Evolutionary conservation across 1,140 invertebrate species (phyloP).

Genomic region (Hetaerina americana): DNA sequence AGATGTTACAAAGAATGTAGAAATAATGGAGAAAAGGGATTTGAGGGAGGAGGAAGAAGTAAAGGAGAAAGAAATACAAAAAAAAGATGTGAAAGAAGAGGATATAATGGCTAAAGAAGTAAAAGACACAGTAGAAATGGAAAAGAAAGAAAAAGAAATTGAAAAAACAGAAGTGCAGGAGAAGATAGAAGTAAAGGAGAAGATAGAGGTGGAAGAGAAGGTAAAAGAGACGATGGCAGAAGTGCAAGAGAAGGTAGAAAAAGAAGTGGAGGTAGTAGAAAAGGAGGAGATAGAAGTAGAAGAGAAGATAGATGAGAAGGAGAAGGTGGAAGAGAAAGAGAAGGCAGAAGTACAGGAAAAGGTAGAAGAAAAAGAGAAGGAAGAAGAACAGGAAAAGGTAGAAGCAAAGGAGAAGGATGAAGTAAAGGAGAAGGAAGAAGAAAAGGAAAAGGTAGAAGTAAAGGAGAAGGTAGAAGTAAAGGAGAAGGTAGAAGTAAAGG

Average conservation of each 20-base stretch:
- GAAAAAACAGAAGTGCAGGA: neutral
- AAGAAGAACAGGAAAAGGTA: neutral
- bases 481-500: neutral
- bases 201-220: neutral
- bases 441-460: neutral
- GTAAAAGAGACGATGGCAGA: neutral
- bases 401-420: neutral
- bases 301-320: neutral
- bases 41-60: constrained; percentile 13
- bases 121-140: neutral
- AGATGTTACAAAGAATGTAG: no score
- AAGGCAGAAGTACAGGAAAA: neutral
- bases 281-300: neutral
- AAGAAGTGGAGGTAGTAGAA: neutral
- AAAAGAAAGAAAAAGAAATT: neutral
- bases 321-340: neutral
- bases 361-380: neutral
- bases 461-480: neutral
- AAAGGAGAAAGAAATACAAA: constrained; percentile 1
- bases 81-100: constrained; percentile 8
- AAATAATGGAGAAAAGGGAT: no score
- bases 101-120: constrained; percentile 10
- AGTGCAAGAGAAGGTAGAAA: neutral
- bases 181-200: neutral
- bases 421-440: neutral